A percentile compares a stretch with the other conserved stretches of the same genome.
Conservation (phyloP, 2,888 invertebrate genomes). For the Dioctria linearis region DNA sequence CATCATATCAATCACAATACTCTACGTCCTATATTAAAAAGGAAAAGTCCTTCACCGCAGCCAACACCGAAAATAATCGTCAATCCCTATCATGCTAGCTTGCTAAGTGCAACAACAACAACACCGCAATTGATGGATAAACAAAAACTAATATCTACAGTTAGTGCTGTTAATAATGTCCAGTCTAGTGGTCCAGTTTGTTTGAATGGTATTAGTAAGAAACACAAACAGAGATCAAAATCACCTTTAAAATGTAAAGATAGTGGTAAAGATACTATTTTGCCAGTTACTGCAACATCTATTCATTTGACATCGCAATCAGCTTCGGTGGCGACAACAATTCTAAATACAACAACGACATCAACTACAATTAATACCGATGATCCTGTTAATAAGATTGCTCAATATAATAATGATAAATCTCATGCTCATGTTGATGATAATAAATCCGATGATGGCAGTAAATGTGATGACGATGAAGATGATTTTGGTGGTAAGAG, state of each 20-base stretch:
- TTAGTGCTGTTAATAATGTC: constrained; percentile 6
- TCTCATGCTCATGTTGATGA: not conserved
- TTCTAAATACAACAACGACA: not conserved
- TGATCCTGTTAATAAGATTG: not conserved
- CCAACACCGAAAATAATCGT: constrained; percentile 44
- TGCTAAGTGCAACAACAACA: not conserved
- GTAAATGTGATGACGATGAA: constrained; percentile 45
- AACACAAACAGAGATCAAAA: constrained; percentile 27
- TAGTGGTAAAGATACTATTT: constrained; percentile 36
- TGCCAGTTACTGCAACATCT: not conserved
- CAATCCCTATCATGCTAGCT: constrained; percentile 50
- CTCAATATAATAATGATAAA: constrained; percentile 16
- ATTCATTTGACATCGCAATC: not conserved
- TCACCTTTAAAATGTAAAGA: constrained; percentile 25
- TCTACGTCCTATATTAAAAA: not conserved
- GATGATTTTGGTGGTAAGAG: constrained; percentile 44
- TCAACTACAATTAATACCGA: constrained; percentile 2
- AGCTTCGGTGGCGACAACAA: not conserved
- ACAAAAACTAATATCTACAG: constrained; percentile 11
- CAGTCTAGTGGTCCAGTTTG: constrained; percentile 32
- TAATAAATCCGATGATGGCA: constrained; percentile 31
- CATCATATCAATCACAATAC: constrained; percentile 4
- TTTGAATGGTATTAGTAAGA: constrained; percentile 36
- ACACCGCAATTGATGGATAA: constrained; percentile 11
- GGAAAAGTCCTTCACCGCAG: constrained; percentile 45